Base-by-base conservation (phyloP, 2,113 vertebrate species). In the Aptenodytes patagonicus region DNA sequence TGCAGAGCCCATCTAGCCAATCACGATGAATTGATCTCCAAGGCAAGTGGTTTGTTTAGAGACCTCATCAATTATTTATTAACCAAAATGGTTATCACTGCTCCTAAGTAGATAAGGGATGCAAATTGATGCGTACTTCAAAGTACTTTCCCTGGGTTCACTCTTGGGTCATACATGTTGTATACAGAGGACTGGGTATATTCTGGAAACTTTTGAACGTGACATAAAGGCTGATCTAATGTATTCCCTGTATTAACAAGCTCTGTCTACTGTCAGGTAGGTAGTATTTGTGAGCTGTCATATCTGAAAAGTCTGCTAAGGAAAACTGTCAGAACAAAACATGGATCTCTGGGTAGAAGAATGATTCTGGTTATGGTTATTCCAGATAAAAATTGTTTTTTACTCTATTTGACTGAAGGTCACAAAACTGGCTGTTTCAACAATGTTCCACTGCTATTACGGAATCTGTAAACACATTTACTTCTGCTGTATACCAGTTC, bases 1-100 rank as follows among this genome's bases (percentile, higher is more conserved):
- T 99, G 99, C 98, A 99, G 99, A 97, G 99, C 99, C 26, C 99
- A 99, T 93, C 98, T 99, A 97, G 99, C 99, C 97, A 99, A 99
- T 94, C 99, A 99, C 2, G 99, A 99, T 64, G 99, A 99, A 97
- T 99, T 99, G 95, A 99, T 99, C 98, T 99, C 98, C 88, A 99
- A 99, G 98, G 98, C 98, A 98, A 98, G 98, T 98, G 96, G 38
- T 58, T 90, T 69, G 51, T 64, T 96, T 87, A 87, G 49, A 44
- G 64, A 75, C 58, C 51, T 69, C 49, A 29, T 57, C 46, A 82
- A 72, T 77, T 69, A 62, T 77, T 83, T 42, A 90, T 77, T 97
- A 73, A 47, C 58, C 65, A 79, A 71, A 82, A 44, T 31, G 34
- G 62, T 77, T 66, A 65, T 85, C 80, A 9, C 20, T 64, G 36